A percentile compares a stretch with the other conserved stretches of the same genome.
Conservation (phyloP, 2,113 vertebrate genomes). For the Ovis aries region ARS-UI_Ramb_v3.0 NC_056077.1:18405501-18406000, state of each 20-base stretch:
- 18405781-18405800: not conserved
- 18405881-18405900: not conserved
- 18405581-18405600: not conserved
- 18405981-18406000: not conserved
- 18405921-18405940: not conserved
- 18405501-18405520: not conserved
- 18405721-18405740: not conserved
- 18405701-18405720: not conserved
- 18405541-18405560: not conserved
- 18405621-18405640: slow-evolving; percentile 10
- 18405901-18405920: not conserved
- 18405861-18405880: not conserved
- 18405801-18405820: not conserved
- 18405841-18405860: not conserved
- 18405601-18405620: not conserved
- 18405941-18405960: not conserved
- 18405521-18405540: not conserved
- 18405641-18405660: not conserved
- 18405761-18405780: not conserved
- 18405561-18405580: not conserved
- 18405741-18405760: not conserved
- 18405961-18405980: not conserved
- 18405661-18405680: not conserved
- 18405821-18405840: not conserved
- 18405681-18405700: slow-evolving; percentile 13